A percentile compares a stretch with the other conserved stretches of the same genome.
Conservation (phyloP, 2,888 invertebrate genomes). For the Netelia melanura region DNA sequence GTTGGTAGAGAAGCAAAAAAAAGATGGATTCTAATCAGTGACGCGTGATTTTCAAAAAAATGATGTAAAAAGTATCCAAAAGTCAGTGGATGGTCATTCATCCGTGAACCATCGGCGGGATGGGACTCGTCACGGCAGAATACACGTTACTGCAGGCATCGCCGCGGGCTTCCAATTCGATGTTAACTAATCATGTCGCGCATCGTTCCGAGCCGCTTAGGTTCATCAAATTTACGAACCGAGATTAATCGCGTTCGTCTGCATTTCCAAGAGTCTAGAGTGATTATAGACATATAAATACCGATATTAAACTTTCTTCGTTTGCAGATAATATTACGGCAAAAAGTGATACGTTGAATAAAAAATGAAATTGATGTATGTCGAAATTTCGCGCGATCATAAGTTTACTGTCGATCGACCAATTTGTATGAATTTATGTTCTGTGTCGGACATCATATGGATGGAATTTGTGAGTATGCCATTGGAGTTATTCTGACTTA, state of each 20-base stretch:
- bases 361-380: neutral
- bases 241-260: constrained; percentile 13
- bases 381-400: neutral
- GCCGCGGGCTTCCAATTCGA: constrained; percentile 23
- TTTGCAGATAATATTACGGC: constrained; percentile 20
- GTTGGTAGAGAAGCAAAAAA: constrained; percentile 3
- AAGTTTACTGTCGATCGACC: neutral
- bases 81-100: neutral
- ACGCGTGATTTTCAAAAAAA: constrained; percentile 22
- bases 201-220: neutral
- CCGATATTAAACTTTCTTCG: constrained; percentile 45
- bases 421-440: neutral
- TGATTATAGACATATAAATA: constrained; percentile 13
- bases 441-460: neutral
- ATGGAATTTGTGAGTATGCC: neutral
- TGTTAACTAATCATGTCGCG: constrained; percentile 40
- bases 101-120: neutral
- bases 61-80: neutral
- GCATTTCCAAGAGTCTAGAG: constrained; percentile 7
- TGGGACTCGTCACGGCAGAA: neutral
- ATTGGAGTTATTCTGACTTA: neutral
- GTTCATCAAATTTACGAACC: constrained; percentile 31
- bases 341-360: constrained; percentile 11
- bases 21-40: neutral
- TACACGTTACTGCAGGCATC: constrained; percentile 8